Percentiles rank a stretch among this genome's conserved stretches.
phyloP scores from a whole-genome alignment of 1,140 invertebrate genomes.

The Danaus melanippus region DNA sequence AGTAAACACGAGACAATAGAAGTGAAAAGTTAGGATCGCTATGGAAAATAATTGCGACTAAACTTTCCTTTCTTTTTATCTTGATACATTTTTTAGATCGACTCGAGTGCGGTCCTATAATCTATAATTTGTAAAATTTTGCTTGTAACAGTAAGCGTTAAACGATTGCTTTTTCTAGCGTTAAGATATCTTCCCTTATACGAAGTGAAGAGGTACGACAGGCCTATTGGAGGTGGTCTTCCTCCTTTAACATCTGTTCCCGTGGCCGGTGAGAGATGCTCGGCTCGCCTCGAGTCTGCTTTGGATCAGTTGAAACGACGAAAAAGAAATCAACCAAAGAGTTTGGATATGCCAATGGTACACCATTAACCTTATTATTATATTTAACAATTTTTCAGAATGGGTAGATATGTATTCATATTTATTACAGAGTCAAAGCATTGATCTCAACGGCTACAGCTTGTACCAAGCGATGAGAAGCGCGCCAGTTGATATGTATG shows the following conservation, averaged over 20 bases:
- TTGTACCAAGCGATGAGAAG: conserved; percentile 74
- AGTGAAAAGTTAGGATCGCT: conserved; percentile 49
- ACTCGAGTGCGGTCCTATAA: neutral
- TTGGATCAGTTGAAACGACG: conserved; percentile 71
- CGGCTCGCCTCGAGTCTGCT: conserved; percentile 71
- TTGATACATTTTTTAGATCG: conserved; percentile 5
- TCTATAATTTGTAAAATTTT: conserved; percentile 1
- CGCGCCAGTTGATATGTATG: conserved; percentile 77
- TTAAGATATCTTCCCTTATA: conserved; percentile 61
- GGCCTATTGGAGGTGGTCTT: conserved; percentile 28
- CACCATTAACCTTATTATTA: neutral
- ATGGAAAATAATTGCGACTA: conserved; percentile 41
- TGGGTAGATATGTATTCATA: conserved; percentile 5
- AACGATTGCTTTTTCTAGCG: conserved; percentile 38
- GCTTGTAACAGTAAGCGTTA: neutral
- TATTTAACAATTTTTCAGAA: neutral
- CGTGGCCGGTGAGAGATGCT: conserved; percentile 63
- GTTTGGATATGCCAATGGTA: conserved; percentile 57
- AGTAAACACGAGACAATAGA: conserved; percentile 50
- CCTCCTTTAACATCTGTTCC: conserved; percentile 48
- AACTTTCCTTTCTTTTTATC: conserved; percentile 47
- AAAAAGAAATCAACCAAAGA: conserved; percentile 72
- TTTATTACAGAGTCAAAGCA: conserved; percentile 61
- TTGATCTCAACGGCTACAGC: conserved; percentile 77
- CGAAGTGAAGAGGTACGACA: conserved; percentile 50